Base-by-base conservation (phyloP, 2,888 invertebrate genomes). In the Herminia tarsipennalis region DNA sequence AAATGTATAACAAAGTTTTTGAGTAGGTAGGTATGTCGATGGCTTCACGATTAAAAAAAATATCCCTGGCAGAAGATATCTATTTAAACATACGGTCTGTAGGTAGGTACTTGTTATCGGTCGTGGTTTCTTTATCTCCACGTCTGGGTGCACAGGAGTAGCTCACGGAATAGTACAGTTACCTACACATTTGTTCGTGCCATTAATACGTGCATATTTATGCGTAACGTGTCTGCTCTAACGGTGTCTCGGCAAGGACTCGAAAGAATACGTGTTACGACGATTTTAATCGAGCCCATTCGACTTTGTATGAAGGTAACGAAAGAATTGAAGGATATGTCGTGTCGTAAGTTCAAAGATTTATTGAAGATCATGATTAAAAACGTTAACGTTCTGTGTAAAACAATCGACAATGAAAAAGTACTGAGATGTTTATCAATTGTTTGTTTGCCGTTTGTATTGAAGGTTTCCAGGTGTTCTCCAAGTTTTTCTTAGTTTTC, bases 171-270 rank as follows among this genome's bases (percentile, higher is more conserved):
- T 67, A 72, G 77, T 86, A 89, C 90, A 86, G 89, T 90, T 89
- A 88, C 67, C 70, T 73, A 76, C 80, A 85, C 82, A 81, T 75
- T 74, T 70, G 76, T 81, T 82, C 82, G 81, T 84, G 84, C 81
- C 80, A 85, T 81, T 86, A 84, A 81, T 82, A 85, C 78, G 78
- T 84, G 85, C 82, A 89, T 88, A 89, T 84, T 88, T 88, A 90
- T 89, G 89, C 90, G 80, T 81, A 78, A 74, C 89, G 81, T 83
- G 88, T 82, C 81, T 82, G 62, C 61, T 64, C 55, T 89, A 90
- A 88, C 90, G 89, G 89, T 83, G 78, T 67, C 63, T 65, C 66
- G 63, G 72, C 68, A 83, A 87, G 88, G 87, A 87, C 78, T 82
- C 72, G 57, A 78, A 78, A 73, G 69, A 75, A 76, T 78, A 79